Evolutionary conservation across 2,888 invertebrate genomes (phyloP), one percentile per base, ranked within the genome.

Genomic region (Alentia gelatinosa): DNA sequence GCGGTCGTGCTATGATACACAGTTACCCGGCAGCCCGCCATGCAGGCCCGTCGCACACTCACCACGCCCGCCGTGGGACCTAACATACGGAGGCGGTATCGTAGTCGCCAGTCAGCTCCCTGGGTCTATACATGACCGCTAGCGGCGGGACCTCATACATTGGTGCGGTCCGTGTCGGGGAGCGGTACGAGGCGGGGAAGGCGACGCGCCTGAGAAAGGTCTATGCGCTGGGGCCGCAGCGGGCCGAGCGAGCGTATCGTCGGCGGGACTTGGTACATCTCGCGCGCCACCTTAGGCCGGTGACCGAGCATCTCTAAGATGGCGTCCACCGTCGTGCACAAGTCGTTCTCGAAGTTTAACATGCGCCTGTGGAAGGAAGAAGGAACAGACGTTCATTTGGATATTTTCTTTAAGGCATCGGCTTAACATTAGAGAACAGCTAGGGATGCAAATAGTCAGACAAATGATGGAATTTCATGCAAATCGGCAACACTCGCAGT

Each of bases 261-360:
- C 12, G 56, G 23, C 15, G 56, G 40, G 4, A 83, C 83, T 42
- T 90, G 90, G 90, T 56, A 91, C 86, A 56, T 39, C 89, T 91
- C 84, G 19, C 92, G 91, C 19, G 91, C 90, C 15, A 93, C 91
- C 83, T 90, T 90, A n/a, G 96, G 95, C 91, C 94, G 94, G 68
- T 95, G 94, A 40, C 95, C 96, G 7, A 96, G 94, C 50, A 95
- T 92, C 50, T 94, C 93, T 89, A 96, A 91, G 84, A 96, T 96
- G 90, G 95, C 94, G 93, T 96, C 96, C 7, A 96, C 95, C 0
- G 95, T 95, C 30, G 93, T 94, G 92, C 94, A 95, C 35, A 96
- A 93, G 23, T 95, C 94, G 86, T 93, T 94, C 92, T 96, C 96
- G 92, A 96, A 96, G 84, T 94, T 94, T 86, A 94, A 94, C 95